Percentiles rank a stretch among this genome's conserved stretches.
Evolutionary conservation across 1,140 invertebrate genomes (phyloP).

Genomic region (Drosophila busckii): DNA sequence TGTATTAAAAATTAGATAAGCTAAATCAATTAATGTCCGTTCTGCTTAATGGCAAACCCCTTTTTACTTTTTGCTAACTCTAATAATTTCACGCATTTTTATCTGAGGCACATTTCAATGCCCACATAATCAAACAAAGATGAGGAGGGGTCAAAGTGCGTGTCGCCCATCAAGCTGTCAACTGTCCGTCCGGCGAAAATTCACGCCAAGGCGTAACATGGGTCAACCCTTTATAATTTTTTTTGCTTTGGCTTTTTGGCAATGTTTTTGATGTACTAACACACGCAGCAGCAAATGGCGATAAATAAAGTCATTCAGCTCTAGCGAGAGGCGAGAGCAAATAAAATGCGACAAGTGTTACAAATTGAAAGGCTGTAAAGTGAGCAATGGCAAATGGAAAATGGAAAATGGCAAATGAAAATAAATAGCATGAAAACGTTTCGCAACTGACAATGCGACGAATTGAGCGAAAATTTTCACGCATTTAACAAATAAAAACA

Average conservation of each 20-base stretch:
- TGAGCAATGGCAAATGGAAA: constrained; percentile 41
- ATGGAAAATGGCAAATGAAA: constrained; percentile 54
- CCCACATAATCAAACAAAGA: constrained; percentile 10
- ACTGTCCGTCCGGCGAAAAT: too few species aligned
- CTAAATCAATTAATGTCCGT: too few species aligned
- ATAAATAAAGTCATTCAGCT: constrained; percentile 64
- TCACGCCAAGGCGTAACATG: too few species aligned
- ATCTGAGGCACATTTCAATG: too few species aligned
- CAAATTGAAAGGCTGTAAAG: constrained; percentile 59
- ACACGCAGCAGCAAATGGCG: constrained; percentile 26
- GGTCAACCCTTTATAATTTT: constrained; percentile 31
- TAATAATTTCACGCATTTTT: constrained; percentile 49
- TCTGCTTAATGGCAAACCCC: not conserved
- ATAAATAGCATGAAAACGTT: constrained; percentile 64
- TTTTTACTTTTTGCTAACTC: constrained; percentile 19
- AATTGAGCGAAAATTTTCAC: constrained; percentile 53
- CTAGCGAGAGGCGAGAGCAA: constrained; percentile 21
- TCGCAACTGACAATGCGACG: constrained; percentile 61
- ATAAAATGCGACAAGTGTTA: constrained; percentile 29
- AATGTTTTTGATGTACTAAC: constrained; percentile 23
- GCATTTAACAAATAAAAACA: constrained; percentile 31
- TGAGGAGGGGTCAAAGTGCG: too few species aligned
- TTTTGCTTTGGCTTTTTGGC: constrained; percentile 16
- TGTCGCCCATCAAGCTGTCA: constrained; percentile 39
- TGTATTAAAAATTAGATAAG: too few species aligned